These are phyloP conservation scores for Pseudococcus longispinus DNA, from an alignment of 2,888 invertebrate genomes.

Conservation along the genomic window DNA sequence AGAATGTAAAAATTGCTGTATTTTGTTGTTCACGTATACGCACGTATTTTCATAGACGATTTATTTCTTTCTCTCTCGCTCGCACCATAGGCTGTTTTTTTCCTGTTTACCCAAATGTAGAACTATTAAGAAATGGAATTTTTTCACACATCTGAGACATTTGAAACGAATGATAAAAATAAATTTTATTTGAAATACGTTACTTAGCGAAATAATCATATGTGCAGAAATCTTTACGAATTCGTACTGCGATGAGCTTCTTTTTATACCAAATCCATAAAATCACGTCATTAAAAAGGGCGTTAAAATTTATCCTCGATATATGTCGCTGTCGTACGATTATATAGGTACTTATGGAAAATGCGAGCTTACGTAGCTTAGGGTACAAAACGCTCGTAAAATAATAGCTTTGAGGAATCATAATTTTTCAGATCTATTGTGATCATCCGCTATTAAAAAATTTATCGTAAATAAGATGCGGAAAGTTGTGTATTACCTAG, in stretches of 20 bases:
- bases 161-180: not conserved
- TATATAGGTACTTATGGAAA: not conserved
- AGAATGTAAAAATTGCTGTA: not conserved
- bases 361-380: not conserved
- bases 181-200: not conserved
- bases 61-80: not conserved
- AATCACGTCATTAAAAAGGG: not conserved
- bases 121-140: not conserved
- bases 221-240: not conserved
- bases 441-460: constrained; percentile 5
- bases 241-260: not conserved
- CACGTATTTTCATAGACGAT: not conserved
- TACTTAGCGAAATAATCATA: not conserved
- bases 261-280: not conserved
- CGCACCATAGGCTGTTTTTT: no score
- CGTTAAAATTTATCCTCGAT: not conserved
- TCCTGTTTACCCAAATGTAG: not conserved
- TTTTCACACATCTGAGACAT: not conserved
- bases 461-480: constrained; percentile 23
- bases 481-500: constrained; percentile 41
- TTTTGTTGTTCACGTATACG: not conserved
- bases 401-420: not conserved
- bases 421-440: not conserved
- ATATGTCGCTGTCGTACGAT: not conserved
- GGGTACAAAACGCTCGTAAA: not conserved